Percentiles rank a stretch among this genome's conserved stretches.
Conservation (phyloP, 2,888 invertebrate genomes). For the Thelaira solivaga region DNA sequence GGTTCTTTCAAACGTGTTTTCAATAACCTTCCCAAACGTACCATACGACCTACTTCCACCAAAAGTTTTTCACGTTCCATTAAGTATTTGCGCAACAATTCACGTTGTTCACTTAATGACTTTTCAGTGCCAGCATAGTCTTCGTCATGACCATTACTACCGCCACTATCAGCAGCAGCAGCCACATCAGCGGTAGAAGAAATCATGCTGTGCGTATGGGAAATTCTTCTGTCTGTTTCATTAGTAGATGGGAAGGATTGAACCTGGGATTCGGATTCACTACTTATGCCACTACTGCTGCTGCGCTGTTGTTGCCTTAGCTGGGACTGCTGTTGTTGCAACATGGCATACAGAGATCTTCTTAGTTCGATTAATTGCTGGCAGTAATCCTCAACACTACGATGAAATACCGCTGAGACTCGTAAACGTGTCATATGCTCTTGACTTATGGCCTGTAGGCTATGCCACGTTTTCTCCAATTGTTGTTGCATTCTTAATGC, state of each 20-base stretch:
- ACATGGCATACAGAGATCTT: constrained; percentile 78
- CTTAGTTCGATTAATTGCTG: constrained; percentile 81
- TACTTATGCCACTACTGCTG: constrained; percentile 65
- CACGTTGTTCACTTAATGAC: constrained; percentile 74
- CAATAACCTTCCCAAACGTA: constrained; percentile 82
- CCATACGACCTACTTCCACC: constrained; percentile 85
- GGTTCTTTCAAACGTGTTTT: constrained; percentile 83
- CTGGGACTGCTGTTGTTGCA: constrained; percentile 66
- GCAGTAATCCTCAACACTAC: constrained; percentile 83
- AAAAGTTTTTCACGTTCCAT: constrained; percentile 81
- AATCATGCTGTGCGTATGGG: not conserved
- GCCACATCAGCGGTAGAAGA: not conserved
- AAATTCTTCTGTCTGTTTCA: constrained; percentile 12
- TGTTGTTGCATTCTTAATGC: constrained; percentile 80
- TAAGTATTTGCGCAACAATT: constrained; percentile 79
- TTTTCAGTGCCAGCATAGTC: constrained; percentile 16
- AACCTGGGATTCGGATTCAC: constrained; percentile 57
- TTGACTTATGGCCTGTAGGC: constrained; percentile 83
- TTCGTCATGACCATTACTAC: constrained; percentile 71
- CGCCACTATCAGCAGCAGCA: not conserved
- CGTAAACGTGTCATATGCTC: constrained; percentile 86
- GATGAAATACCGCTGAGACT: constrained; percentile 86
- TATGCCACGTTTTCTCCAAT: constrained; percentile 83
- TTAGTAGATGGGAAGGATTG: constrained; percentile 25
- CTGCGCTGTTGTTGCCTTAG: constrained; percentile 67